Evolutionary conservation across 2,797 vertebrate species (phyloP).

Genomic region (Hydrolagus colliei): DNA sequence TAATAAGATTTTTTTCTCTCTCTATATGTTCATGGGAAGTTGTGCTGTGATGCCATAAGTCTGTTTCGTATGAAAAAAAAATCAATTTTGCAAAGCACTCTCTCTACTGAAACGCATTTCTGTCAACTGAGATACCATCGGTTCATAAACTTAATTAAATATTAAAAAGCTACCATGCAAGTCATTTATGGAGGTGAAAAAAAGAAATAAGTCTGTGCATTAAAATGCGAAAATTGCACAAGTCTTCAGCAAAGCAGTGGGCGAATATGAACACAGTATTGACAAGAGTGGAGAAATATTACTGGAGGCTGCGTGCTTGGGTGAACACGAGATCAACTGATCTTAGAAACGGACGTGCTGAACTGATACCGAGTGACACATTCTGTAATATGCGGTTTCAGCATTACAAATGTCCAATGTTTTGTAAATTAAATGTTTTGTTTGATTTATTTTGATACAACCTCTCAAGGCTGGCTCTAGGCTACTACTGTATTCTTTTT

Average conservation of each 20-base stretch:
- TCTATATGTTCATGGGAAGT: neutral
- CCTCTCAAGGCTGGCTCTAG: neutral
- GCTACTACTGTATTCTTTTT: neutral
- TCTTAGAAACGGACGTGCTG: neutral
- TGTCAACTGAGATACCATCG: constrained; percentile 23
- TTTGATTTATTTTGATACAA: constrained; percentile 9
- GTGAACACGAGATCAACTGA: neutral
- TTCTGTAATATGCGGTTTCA: constrained; percentile 2
- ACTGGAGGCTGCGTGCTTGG: neutral
- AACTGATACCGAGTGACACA: neutral
- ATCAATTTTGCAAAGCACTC: constrained; percentile 25
- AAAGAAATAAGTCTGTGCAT: neutral
- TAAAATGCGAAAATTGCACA: neutral
- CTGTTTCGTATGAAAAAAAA: constrained; percentile 11
- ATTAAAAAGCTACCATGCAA: constrained; percentile 17
- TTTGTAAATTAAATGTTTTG: constrained; percentile 13
- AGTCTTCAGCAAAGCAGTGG: neutral
- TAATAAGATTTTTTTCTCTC: neutral
- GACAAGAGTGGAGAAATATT: neutral
- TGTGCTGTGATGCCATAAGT: neutral
- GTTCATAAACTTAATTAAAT: constrained; percentile 30
- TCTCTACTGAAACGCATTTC: constrained; percentile 21
- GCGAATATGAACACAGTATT: neutral
- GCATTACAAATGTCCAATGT: neutral
- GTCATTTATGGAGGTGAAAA: constrained; percentile 2